Conservation (phyloP, 2,888 invertebrate genomes). For the Xestobium rufovillosum region DNA sequence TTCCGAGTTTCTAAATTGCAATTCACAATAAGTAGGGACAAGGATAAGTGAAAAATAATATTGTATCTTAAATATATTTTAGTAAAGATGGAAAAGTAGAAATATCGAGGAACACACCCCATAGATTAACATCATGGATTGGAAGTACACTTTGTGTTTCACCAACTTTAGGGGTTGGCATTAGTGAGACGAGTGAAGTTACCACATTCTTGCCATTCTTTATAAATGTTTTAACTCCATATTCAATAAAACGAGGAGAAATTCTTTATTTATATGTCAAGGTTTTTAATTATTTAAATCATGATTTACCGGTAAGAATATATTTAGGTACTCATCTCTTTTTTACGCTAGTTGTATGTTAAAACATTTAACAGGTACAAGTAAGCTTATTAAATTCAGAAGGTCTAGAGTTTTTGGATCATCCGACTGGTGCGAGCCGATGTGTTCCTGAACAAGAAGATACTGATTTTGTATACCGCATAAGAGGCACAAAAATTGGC, state of each 20-base stretch:
- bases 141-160: conserved; percentile 52
- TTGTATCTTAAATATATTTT: conserved; percentile 15
- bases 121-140: conserved; percentile 56
- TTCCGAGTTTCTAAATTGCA: too few relatives aligned
- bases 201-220: conserved; percentile 67
- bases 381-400: too few relatives aligned
- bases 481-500: conserved; percentile 33
- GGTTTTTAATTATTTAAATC: conserved; percentile 64
- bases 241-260: conserved; percentile 60
- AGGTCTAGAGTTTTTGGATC: too few relatives aligned
- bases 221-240: conserved; percentile 61
- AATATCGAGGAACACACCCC: conserved; percentile 45
- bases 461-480: conserved; percentile 33
- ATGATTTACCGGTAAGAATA: conserved; percentile 57
- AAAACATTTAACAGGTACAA: too few relatives aligned
- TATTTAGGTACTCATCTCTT: too few relatives aligned
- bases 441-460: conserved; percentile 35
- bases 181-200: conserved; percentile 32
- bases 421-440: too few relatives aligned
- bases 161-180: conserved; percentile 37
- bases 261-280: conserved; percentile 56
- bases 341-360: too few relatives aligned
- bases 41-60: too few relatives aligned
- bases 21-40: too few relatives aligned
- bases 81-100: conserved; percentile 39